phyloP scores from a whole-genome alignment of 2,888 invertebrate species.

The Tachina fera region DNA sequence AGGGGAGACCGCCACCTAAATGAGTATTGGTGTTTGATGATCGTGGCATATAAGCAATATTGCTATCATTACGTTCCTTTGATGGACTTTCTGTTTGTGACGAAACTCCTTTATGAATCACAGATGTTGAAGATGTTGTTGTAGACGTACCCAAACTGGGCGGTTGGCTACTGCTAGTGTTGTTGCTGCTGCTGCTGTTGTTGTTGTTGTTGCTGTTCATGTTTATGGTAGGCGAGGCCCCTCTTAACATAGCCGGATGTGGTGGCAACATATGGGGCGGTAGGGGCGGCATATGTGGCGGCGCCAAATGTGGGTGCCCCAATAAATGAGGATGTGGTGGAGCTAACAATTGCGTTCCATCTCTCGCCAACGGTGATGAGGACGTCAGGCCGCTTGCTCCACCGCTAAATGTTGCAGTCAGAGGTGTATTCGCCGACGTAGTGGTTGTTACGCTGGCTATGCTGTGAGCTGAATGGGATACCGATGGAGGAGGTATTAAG shows the following conservation, averaged over 20 bases:
- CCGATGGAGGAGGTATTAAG: constrained; percentile 53
- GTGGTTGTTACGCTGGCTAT: constrained; percentile 68
- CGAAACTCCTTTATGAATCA: constrained; percentile 86
- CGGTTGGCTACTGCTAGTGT: constrained; percentile 57
- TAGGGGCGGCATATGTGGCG: constrained; percentile 69
- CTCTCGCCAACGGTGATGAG: constrained; percentile 69
- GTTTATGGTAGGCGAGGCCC: constrained; percentile 81
- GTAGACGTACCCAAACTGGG: constrained; percentile 58
- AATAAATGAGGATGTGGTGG: constrained; percentile 76
- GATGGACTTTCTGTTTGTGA: constrained; percentile 91
- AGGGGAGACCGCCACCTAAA: constrained; percentile 72
- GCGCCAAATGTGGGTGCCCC: constrained; percentile 73
- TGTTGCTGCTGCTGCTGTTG: constrained; percentile 30
- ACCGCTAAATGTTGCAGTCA: constrained; percentile 63
- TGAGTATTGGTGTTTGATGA: constrained; percentile 75
- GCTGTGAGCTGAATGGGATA: constrained; percentile 66
- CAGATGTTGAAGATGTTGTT: constrained; percentile 81
- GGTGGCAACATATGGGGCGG: constrained; percentile 73
- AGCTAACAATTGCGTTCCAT: constrained; percentile 75
- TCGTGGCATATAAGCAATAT: constrained; percentile 77
- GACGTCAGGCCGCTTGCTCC: constrained; percentile 68
- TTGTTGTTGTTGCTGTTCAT: constrained; percentile 75
- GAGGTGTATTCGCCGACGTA: constrained; percentile 56
- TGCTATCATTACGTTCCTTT: constrained; percentile 93
- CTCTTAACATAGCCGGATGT: constrained; percentile 77